Conservation (phyloP, 2,797 vertebrate genomes). For the Nannoperca obscura region DNA sequence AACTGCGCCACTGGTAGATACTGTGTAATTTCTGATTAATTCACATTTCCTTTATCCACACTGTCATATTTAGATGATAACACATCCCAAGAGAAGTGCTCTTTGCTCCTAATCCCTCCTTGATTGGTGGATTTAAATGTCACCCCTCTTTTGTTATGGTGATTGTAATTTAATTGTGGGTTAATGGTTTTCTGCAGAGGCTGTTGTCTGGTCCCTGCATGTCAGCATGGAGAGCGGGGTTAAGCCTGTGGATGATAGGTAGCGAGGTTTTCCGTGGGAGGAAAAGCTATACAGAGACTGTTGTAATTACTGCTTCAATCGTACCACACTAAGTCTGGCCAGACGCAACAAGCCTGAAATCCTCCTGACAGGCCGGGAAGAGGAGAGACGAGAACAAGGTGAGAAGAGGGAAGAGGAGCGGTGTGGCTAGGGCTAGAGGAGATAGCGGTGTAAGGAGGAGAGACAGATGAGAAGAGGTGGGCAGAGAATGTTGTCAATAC, state of each 20-base stretch:
- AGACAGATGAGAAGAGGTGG: conserved; percentile 28
- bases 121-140: conserved; percentile 78
- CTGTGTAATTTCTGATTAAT: conserved; percentile 57
- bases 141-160: conserved; percentile 71
- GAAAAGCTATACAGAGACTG: conserved; percentile 67
- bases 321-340: conserved; percentile 62
- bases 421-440: conserved; percentile 6
- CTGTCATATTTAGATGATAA: conserved; percentile 73
- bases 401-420: conserved; percentile 33
- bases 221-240: conserved; percentile 64
- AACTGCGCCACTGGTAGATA: conserved; percentile 27
- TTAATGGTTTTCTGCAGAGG: conserved; percentile 71
- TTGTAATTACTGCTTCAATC: conserved; percentile 77
- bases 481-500: conserved; percentile 49
- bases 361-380: conserved; percentile 66
- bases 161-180: conserved; percentile 80
- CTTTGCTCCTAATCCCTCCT: conserved; percentile 71
- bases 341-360: conserved; percentile 75
- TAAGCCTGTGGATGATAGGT: conserved; percentile 75
- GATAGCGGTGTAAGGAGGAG: conserved; percentile 7
- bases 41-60: conserved; percentile 59
- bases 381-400: conserved; percentile 43
- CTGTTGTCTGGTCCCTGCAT: conserved; percentile 62
- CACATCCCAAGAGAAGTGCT: conserved; percentile 59
- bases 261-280: conserved; percentile 59